Base-by-base conservation (phyloP, 2,888 invertebrate species). In the Amphipoea oculea region DNA sequence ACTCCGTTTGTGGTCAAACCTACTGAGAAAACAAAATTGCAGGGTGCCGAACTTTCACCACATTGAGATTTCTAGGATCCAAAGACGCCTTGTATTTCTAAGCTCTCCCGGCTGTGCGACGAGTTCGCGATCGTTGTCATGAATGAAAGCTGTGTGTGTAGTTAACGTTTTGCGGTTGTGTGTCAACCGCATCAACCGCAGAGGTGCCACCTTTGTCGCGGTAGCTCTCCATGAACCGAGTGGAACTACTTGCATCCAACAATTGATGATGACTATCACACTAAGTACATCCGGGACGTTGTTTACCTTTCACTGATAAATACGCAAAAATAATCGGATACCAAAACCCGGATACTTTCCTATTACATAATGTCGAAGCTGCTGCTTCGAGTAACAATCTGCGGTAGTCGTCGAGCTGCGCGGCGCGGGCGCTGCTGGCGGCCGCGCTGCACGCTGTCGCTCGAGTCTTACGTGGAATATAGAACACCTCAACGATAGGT, bases 271-370 rank as follows among this genome's bases (percentile, higher is more conserved):
- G 57, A 62, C 51, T 11, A 73, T n/a, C 0, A 12, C 14, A 17
- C 51, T 48, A 54, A 54, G 20, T 54, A 79, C 77, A 79, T 81
- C 81, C 78, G 81, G 40, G 29, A 57, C 29, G 17, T 40, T 57
- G n/a, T 42, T 67, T 40, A 81, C 72, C 40, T 81, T 81, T 81
- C 60, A 81, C 73, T 60, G n/a, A 62, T 23, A 36, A 17, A 29
- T 60, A 42, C 48, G 40, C 40, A n/a, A 20, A 20, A 42, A 54
- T 42, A 29, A 54, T 57, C 5, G 12, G 42, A 23, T 9, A 48
- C 4, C 11, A 23, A 40, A 51, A 40, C 20, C 23, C 29, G 45
- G 42, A 42, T 23, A 51, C 1, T 4, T 14, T 42, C 23, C 14
- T 67, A 40, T 36, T 29, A 7, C 12, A 23, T 12, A 23, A 9